Evolutionary conservation across 1,140 invertebrate species (phyloP).

Genomic region (Drosophila bocki): DNA sequence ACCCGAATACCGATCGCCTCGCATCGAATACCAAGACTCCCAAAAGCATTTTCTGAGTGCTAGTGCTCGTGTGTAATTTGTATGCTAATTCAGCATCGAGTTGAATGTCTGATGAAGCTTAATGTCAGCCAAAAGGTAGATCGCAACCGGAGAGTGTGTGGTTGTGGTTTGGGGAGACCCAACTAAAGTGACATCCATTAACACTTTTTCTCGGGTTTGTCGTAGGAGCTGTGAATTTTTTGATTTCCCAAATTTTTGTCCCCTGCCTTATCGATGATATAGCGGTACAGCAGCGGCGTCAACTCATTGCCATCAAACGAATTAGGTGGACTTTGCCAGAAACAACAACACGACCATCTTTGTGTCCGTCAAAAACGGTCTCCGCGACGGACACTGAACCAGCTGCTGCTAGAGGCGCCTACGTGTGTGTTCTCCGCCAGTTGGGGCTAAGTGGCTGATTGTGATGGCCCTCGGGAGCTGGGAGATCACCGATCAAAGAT

Average conservation of each 20-base stretch:
- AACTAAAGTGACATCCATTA: constrained; percentile 79
- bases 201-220: constrained; percentile 60
- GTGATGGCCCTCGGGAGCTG: constrained; percentile 20
- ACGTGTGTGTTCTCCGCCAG: constrained; percentile 71
- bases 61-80: constrained; percentile 78
- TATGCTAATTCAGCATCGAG: constrained; percentile 73
- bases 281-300: constrained; percentile 61
- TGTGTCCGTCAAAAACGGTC: constrained; percentile 35
- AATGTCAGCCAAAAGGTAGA: constrained; percentile 52
- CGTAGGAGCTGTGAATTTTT: constrained; percentile 70
- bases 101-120: constrained; percentile 78
- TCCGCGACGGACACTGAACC: constrained; percentile 32
- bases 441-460: constrained; percentile 62
- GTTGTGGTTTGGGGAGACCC: constrained; percentile 5
- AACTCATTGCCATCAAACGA: constrained; percentile 70
- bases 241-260: constrained; percentile 62
- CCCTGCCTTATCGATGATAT: constrained; percentile 60
- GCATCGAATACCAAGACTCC: background rate
- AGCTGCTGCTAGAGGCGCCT: constrained; percentile 43
- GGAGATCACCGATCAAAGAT: constrained; percentile 9
- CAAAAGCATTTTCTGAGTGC: constrained; percentile 63
- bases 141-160: background rate
- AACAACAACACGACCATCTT: constrained; percentile 1
- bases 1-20: constrained; percentile 2
- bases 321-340: constrained; percentile 57